These are phyloP conservation scores for Xiphorhynchus elegans DNA, from an alignment of 2,113 vertebrate species.

Conservation along the genomic window DNA sequence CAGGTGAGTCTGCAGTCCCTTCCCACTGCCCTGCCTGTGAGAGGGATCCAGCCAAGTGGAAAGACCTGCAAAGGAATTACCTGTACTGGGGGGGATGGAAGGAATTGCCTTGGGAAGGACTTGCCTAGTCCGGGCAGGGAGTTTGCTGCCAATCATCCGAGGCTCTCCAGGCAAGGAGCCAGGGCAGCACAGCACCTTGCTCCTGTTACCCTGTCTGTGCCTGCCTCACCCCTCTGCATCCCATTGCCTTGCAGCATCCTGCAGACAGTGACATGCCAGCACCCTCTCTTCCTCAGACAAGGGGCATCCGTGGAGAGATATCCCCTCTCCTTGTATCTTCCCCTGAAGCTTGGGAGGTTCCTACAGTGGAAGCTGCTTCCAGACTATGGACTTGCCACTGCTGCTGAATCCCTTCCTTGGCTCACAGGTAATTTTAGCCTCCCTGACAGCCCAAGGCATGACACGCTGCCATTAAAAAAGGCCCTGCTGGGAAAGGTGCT, in stretches of 20 bases:
- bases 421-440: neutral
- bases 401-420: neutral
- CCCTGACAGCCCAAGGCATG: neutral
- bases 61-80: neutral
- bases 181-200: neutral
- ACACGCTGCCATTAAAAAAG: neutral
- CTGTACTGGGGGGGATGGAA: neutral
- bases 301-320: neutral
- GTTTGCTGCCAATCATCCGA: neutral
- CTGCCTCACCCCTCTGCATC: neutral
- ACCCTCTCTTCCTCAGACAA: neutral
- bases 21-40: fast-evolving
- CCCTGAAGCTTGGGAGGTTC: neutral
- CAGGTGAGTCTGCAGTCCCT: neutral
- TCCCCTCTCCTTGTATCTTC: neutral
- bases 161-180: neutral
- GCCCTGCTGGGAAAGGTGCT: neutral
- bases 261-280: neutral
- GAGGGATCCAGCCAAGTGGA: neutral
- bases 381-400: neutral
- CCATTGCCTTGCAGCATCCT: neutral
- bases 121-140: fast-evolving
- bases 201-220: neutral
- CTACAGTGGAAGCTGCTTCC: neutral
- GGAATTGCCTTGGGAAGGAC: fast-evolving